A percentile compares a stretch with the other conserved stretches of the same genome.
phyloP scores from a whole-genome alignment of 2,888 invertebrate genomes.

The Allophyes oxyacanthae region DNA sequence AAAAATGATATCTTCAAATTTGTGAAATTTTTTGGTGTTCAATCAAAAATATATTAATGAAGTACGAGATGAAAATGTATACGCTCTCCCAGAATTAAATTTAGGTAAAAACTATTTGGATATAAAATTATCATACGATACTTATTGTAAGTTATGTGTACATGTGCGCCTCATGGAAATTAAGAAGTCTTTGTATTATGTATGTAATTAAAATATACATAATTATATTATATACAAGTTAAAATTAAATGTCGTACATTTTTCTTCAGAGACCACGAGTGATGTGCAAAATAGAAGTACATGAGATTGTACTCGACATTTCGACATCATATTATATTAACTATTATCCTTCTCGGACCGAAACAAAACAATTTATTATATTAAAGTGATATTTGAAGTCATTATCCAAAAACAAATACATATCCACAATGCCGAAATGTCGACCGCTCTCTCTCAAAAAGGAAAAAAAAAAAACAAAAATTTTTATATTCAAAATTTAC shows the following conservation, averaged over 20 bases:
- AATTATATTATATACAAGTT: slow-evolving; percentile 87
- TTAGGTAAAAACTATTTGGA: slow-evolving; percentile 87
- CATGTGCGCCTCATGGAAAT: slow-evolving; percentile 87
- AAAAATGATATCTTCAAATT: slow-evolving; percentile 87
- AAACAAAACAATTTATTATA: slow-evolving; percentile 57
- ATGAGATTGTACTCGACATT: slow-evolving; percentile 77
- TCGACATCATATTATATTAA: slow-evolving; percentile 70
- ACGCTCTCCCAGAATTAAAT: slow-evolving; percentile 87
- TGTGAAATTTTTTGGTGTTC: slow-evolving; percentile 89
- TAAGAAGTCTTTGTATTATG: slow-evolving; percentile 88
- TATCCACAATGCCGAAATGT: slow-evolving; percentile 84
- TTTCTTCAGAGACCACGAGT: slow-evolving; percentile 84
- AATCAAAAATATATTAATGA: slow-evolving; percentile 85
- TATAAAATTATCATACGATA: slow-evolving; percentile 87
- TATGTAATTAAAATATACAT: slow-evolving; percentile 89
- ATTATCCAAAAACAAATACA: slow-evolving; percentile 78
- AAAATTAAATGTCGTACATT: slow-evolving; percentile 83
- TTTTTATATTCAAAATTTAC: slow-evolving; percentile 88
- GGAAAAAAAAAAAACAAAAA: slow-evolving; percentile 74
- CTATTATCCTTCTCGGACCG: slow-evolving; percentile 57
- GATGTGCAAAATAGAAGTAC: slow-evolving; percentile 78
- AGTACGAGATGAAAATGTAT: slow-evolving; percentile 87
- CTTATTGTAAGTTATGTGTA: slow-evolving; percentile 85
- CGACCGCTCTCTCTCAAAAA: slow-evolving; percentile 71
- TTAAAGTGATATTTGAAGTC: slow-evolving; percentile 50